phyloP scores from a whole-genome alignment of 2,113 vertebrate species.

The Phalacrocorax brasilianus region DNA sequence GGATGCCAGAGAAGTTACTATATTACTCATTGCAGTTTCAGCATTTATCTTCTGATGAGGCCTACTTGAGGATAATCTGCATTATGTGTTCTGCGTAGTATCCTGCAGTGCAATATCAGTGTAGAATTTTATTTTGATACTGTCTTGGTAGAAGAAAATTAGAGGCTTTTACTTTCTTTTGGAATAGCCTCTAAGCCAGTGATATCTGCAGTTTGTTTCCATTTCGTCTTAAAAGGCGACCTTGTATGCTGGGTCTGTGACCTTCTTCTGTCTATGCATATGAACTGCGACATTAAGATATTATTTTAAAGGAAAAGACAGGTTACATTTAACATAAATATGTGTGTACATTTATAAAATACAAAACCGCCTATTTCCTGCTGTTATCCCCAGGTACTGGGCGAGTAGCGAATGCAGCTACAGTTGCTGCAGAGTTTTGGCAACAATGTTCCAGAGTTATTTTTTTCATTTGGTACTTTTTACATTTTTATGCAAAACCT shows the following conservation, averaged over 20 bases:
- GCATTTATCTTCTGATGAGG: slow-evolving; percentile 38
- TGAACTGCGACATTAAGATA: neutral
- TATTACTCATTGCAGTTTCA: slow-evolving; percentile 7
- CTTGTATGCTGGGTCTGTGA: neutral
- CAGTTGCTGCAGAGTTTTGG: neutral
- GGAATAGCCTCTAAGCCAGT: neutral
- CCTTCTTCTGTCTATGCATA: neutral
- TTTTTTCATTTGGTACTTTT: neutral
- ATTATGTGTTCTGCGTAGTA: neutral
- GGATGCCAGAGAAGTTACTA: neutral
- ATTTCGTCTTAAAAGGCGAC: neutral
- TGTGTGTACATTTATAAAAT: neutral
- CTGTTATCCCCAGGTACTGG: neutral
- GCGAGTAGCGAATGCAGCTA: neutral
- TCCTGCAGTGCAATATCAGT: neutral
- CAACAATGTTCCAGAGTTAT: neutral
- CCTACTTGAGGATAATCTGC: slow-evolving; percentile 20
- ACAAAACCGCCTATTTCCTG: neutral
- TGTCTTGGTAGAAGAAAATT: neutral
- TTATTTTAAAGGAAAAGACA: neutral
- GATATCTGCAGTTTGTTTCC: neutral
- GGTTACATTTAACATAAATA: neutral
- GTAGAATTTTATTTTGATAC: slow-evolving; percentile 25
- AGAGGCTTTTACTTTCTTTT: slow-evolving; percentile 1
- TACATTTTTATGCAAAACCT: neutral